A percentile compares a stretch with the other conserved stretches of the same genome.
Evolutionary conservation across 2,888 invertebrate genomes (phyloP).

Genomic region (Megamerina dolium): DNA sequence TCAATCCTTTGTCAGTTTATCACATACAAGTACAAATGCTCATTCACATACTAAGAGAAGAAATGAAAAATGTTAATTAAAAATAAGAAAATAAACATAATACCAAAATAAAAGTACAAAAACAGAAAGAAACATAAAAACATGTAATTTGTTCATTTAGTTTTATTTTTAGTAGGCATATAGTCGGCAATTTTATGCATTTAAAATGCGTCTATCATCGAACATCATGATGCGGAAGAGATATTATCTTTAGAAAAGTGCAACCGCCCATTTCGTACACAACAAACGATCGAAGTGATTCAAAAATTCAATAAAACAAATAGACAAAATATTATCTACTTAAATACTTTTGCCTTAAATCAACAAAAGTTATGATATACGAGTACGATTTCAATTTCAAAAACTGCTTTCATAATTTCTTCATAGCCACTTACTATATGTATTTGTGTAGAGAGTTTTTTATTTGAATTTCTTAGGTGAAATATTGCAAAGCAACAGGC

Average conservation of each 20-base stretch:
- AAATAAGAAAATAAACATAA: neutral
- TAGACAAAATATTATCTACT: no score
- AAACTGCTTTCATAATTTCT: neutral
- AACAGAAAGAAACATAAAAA: neutral
- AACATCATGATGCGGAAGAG: slow-evolving; percentile 40
- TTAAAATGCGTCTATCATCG: slow-evolving; percentile 48
- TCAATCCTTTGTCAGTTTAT: no score
- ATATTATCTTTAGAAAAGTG: no score
- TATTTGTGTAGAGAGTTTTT: no score
- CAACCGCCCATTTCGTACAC: no score
- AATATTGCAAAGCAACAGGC: slow-evolving; percentile 12
- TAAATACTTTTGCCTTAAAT: slow-evolving; percentile 8
- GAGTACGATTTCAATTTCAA: neutral
- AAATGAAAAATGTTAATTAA: no score
- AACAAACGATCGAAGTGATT: no score
- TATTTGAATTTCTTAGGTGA: slow-evolving; percentile 10
- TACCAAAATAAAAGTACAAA: neutral
- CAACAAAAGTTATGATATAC: neutral
- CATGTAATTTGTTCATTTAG: slow-evolving; percentile 13
- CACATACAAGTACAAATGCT: no score
- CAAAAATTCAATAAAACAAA: no score
- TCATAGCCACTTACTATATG: no score
- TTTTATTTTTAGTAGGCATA: slow-evolving; percentile 48
- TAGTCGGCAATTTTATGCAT: slow-evolving; percentile 48
- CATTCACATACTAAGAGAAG: no score